Percentiles rank a stretch among this genome's conserved stretches.
Conservation (phyloP, 2,888 invertebrate species). For the Agriotes lineatus region DNA sequence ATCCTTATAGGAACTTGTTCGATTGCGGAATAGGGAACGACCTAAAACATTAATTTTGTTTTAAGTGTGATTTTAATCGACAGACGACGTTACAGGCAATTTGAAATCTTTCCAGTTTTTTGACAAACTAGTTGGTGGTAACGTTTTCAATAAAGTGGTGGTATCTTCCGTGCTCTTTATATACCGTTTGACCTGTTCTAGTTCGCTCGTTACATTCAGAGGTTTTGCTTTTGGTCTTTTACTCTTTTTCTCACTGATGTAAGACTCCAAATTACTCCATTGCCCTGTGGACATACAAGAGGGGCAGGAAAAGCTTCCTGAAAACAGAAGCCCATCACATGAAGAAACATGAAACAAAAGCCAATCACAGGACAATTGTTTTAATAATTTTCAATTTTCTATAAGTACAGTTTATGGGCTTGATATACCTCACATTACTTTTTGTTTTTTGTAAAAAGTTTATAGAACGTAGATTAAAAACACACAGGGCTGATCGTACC, state of each 20-base stretch:
- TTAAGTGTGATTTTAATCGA: too few relatives aligned
- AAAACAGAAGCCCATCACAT: slow-evolving; percentile 46
- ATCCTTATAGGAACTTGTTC: slow-evolving; percentile 71
- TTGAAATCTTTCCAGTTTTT: slow-evolving; percentile 70
- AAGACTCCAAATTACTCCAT: slow-evolving; percentile 72
- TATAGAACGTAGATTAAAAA: slow-evolving; percentile 1
- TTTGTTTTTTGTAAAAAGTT: too few relatives aligned
- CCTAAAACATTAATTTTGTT: slow-evolving; percentile 55
- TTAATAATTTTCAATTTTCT: too few relatives aligned
- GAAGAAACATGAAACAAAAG: too few relatives aligned
- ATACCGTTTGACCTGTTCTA: slow-evolving; percentile 65
- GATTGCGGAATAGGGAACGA: slow-evolving; percentile 64
- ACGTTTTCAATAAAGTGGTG: slow-evolving; percentile 65
- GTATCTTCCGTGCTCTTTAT: slow-evolving; percentile 67
- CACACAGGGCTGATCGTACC: slow-evolving; percentile 66
- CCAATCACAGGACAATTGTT: too few relatives aligned
- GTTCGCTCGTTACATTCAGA: slow-evolving; percentile 59
- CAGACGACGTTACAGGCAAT: slow-evolving; percentile 68
- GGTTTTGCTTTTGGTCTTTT: slow-evolving; percentile 47
- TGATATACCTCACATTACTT: too few relatives aligned
- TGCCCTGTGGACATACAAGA: slow-evolving; percentile 76
- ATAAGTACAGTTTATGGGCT: too few relatives aligned
- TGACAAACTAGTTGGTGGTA: slow-evolving; percentile 66
- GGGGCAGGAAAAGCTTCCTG: slow-evolving; percentile 80
- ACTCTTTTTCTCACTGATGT: slow-evolving; percentile 60